A percentile compares a stretch with the other conserved stretches of the same genome.
Conservation (phyloP, 2,888 invertebrate species). For the Melinaea menophilus region DNA sequence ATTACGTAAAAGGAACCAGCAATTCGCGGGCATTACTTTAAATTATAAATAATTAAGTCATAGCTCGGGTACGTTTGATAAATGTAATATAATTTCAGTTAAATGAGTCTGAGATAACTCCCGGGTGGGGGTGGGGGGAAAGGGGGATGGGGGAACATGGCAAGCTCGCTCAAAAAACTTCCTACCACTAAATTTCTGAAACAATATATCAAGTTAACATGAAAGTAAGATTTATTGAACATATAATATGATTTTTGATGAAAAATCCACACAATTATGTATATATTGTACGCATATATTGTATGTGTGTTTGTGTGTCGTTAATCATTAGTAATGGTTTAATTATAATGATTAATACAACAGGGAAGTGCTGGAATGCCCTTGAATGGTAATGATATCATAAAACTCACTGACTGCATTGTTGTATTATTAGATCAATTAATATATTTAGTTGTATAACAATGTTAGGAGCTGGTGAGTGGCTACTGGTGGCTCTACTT, state of each 20-base stretch:
- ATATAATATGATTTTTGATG: too few relatives aligned
- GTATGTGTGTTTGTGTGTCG: neutral
- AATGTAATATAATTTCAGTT: constrained; percentile 4
- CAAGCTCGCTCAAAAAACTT: neutral
- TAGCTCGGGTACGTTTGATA: constrained; percentile 1
- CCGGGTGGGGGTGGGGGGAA: neutral
- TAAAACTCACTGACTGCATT: too few relatives aligned
- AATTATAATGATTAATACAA: neutral
- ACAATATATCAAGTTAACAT: too few relatives aligned
- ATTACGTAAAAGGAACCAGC: neutral
- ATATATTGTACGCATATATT: neutral
- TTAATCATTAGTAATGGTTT: neutral
- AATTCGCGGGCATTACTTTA: neutral
- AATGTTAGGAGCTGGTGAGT: too few relatives aligned
- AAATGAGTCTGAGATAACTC: constrained; percentile 3
- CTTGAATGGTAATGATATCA: neutral
- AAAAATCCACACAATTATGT: too few relatives aligned
- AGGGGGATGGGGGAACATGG: neutral
- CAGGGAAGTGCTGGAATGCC: neutral
- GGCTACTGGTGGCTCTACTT: too few relatives aligned
- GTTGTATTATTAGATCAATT: too few relatives aligned
- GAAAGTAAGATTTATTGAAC: too few relatives aligned
- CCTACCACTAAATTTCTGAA: too few relatives aligned
- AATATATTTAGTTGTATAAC: too few relatives aligned
- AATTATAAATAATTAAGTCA: neutral